A percentile compares a stretch with the other conserved stretches of the same genome.
phyloP scores from a whole-genome alignment of 2,797 vertebrate species.

The Tinamus major region DNA sequence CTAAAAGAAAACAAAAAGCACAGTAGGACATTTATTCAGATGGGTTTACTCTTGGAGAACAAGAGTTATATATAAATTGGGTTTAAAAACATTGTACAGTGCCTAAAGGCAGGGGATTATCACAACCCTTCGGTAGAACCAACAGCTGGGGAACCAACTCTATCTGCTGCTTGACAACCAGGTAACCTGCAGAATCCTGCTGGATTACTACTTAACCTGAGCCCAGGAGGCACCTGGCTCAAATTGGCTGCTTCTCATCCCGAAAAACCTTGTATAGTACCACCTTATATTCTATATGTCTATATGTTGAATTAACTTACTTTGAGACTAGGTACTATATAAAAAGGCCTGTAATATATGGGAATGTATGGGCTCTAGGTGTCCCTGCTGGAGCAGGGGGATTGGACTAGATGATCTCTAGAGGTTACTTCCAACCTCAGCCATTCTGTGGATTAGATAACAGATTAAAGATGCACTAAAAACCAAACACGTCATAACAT shows the following conservation, averaged over 20 bases:
- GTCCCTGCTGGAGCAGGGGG: too few species aligned
- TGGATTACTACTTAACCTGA: neutral
- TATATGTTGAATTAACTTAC: slow-evolving; percentile 25
- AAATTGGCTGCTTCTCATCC: neutral
- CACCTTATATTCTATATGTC: neutral
- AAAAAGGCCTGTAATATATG: neutral
- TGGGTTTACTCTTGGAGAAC: neutral
- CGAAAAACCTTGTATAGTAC: neutral
- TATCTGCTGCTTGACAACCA: neutral
- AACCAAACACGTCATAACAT: neutral
- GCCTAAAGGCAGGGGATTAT: neutral
- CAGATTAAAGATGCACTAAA: neutral
- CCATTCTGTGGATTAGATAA: neutral
- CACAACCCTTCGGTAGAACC: neutral
- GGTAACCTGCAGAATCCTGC: neutral
- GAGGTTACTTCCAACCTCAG: too few species aligned
- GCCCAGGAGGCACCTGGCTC: neutral
- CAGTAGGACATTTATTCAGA: slow-evolving; percentile 17
- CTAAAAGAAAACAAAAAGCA: slow-evolving; percentile 70
- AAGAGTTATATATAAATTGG: neutral
- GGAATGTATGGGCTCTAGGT: neutral
- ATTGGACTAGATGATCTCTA: too few species aligned
- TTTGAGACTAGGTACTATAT: neutral
- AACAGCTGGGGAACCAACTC: neutral
- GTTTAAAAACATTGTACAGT: neutral